These are phyloP conservation scores for Phenganax subtilis DNA, from an alignment of 92 coral and sea anemone species.

Conservation along the genomic window DNA sequence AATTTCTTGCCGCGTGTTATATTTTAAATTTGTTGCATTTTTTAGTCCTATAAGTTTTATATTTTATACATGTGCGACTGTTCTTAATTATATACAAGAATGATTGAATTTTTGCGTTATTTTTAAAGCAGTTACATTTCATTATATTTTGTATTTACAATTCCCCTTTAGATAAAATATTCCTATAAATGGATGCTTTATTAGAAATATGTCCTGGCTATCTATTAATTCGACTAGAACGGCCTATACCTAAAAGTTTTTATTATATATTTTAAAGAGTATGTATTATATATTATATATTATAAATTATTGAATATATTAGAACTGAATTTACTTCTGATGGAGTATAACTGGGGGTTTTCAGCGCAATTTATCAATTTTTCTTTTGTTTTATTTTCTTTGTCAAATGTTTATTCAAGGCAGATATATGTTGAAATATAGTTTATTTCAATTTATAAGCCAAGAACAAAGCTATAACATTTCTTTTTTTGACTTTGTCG, in stretches of 20 bases:
- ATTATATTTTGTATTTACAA: slow-evolving; percentile 12
- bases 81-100: not conserved
- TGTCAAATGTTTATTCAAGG: not conserved
- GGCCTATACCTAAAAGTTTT: too few relatives aligned
- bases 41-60: too few relatives aligned
- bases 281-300: not conserved
- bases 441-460: not conserved
- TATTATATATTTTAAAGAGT: too few relatives aligned
- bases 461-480: not conserved
- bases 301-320: not conserved
- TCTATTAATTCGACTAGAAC: not conserved
- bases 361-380: not conserved
- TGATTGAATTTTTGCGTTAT: not conserved
- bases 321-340: not conserved
- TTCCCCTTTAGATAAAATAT: not conserved
- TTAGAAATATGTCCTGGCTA: not conserved
- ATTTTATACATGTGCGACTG: too few relatives aligned
- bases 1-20: too few relatives aligned
- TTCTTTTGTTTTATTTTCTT: not conserved
- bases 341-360: not conserved
- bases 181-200: not conserved
- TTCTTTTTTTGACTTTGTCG: not conserved
- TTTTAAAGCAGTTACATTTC: not conserved
- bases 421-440: not conserved
- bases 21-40: too few relatives aligned